phyloP scores from a whole-genome alignment of 2,113 vertebrate species.

The Tetraodon nigroviridis region DNA sequence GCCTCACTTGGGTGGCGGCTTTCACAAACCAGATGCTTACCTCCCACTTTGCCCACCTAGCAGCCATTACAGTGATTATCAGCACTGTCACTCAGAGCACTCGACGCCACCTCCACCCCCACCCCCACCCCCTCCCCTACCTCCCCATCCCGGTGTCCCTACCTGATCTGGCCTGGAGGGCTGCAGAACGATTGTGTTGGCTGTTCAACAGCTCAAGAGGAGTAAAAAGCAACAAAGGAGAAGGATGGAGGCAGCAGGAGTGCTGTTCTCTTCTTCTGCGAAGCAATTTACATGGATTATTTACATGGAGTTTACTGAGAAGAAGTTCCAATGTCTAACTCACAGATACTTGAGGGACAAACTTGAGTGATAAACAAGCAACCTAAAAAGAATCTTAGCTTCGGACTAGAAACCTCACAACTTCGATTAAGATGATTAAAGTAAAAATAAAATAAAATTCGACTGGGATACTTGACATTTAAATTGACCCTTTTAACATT shows the following conservation, averaged over 20 bases:
- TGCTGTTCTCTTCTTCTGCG: not conserved
- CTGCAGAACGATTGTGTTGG: conserved; percentile 23
- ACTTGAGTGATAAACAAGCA: too few species aligned
- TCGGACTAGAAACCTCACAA: too few species aligned
- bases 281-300: too few species aligned
- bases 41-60: conserved; percentile 40
- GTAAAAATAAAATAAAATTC: too few species aligned
- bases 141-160: conserved; percentile 25
- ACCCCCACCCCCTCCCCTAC: not conserved
- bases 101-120: conserved; percentile 1
- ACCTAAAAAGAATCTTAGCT: too few species aligned
- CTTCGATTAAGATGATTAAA: too few species aligned
- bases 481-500: too few species aligned
- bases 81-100: conserved; percentile 60
- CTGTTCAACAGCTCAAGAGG: conserved; percentile 35
- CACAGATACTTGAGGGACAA: too few species aligned
- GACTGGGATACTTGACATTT: too few species aligned
- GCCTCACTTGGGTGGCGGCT: conserved; percentile 28
- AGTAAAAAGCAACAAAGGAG: conserved; percentile 33
- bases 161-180: conserved; percentile 35
- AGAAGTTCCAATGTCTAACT: too few species aligned
- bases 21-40: conserved; percentile 53
- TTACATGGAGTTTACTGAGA: too few species aligned
- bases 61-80: conserved; percentile 66
- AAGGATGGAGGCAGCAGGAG: not conserved